phyloP scores from a whole-genome alignment of 2,888 invertebrate genomes.

The Alloscopus bannaensis region DNA sequence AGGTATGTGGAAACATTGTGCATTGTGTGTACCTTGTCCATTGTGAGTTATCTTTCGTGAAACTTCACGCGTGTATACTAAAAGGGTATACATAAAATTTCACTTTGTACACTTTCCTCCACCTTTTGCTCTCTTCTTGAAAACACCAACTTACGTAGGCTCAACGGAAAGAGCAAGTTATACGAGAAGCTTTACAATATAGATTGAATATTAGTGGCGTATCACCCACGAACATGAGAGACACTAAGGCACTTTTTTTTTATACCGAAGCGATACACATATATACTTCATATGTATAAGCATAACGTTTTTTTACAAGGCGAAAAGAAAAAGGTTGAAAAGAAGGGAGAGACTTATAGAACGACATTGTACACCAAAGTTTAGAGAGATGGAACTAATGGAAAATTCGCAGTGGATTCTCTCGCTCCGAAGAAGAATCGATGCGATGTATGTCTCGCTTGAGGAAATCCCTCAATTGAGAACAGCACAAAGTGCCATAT shows the following conservation, averaged over 20 bases:
- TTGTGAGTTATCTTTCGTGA: neutral
- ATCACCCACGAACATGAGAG: too few species aligned
- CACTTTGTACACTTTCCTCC: conserved; percentile 5
- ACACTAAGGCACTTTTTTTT: too few species aligned
- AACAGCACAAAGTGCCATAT: conserved; percentile 66
- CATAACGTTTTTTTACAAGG: conserved; percentile 13
- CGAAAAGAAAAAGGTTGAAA: conserved; percentile 7
- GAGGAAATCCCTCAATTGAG: conserved; percentile 74
- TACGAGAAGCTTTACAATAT: conserved; percentile 29
- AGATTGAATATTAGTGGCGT: conserved; percentile 48
- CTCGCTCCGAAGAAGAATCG: conserved; percentile 68
- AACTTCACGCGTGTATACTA: conserved; percentile 16
- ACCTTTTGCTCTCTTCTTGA: conserved; percentile 41
- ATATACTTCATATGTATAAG: conserved; percentile 2
- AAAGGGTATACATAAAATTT: too few species aligned
- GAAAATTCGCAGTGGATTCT: conserved; percentile 59
- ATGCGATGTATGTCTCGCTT: conserved; percentile 74
- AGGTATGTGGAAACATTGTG: too few species aligned
- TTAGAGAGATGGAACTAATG: conserved; percentile 58
- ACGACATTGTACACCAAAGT: conserved; percentile 35
- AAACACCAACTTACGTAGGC: conserved; percentile 2
- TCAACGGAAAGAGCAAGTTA: conserved; percentile 15
- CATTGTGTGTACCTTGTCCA: neutral
- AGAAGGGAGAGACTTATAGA: conserved; percentile 41
- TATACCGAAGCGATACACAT: too few species aligned